Evolutionary conservation across 2,797 vertebrate genomes (phyloP).

Genomic region (Sebastes hubbsi): DNA sequence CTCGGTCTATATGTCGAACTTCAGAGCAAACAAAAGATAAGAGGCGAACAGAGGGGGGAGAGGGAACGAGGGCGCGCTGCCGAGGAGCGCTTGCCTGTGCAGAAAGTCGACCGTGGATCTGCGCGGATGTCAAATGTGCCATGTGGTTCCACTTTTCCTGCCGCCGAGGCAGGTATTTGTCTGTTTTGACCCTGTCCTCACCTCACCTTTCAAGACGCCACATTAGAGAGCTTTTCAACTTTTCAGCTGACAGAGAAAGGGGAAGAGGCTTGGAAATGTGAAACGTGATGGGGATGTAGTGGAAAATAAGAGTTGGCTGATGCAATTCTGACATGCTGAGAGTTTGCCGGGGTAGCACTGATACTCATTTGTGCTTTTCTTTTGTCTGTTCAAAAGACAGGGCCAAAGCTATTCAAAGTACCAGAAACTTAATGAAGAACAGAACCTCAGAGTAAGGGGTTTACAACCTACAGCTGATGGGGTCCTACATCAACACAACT

Average conservation of each 20-base stretch:
- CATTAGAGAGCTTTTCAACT: conserved; percentile 55
- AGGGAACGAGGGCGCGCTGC: background rate
- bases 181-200: conserved; percentile 59
- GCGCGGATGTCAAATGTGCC: conserved; percentile 51
- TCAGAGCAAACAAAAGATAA: conserved; percentile 76
- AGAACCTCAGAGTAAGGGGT: background rate
- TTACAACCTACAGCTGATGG: background rate
- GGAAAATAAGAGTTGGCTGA: conserved; percentile 29
- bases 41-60: conserved; percentile 6
- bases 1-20: conserved; percentile 70
- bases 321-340: conserved; percentile 32
- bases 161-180: conserved; percentile 52
- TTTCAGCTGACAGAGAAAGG: conserved; percentile 53
- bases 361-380: background rate
- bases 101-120: conserved; percentile 50
- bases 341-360: conserved; percentile 2
- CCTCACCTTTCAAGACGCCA: conserved; percentile 52
- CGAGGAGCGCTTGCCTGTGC: conserved; percentile 56
- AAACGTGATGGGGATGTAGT: conserved; percentile 30
- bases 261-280: conserved; percentile 19
- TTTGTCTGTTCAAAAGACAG: background rate
- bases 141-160: conserved; percentile 43
- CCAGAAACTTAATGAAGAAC: background rate
- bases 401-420: background rate
- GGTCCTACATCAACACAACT: too few relatives aligned